A percentile compares a stretch with the other conserved stretches of the same genome.
Evolutionary conservation across 2,888 invertebrate genomes (phyloP).

Genomic region (Xylophagus ater): DNA sequence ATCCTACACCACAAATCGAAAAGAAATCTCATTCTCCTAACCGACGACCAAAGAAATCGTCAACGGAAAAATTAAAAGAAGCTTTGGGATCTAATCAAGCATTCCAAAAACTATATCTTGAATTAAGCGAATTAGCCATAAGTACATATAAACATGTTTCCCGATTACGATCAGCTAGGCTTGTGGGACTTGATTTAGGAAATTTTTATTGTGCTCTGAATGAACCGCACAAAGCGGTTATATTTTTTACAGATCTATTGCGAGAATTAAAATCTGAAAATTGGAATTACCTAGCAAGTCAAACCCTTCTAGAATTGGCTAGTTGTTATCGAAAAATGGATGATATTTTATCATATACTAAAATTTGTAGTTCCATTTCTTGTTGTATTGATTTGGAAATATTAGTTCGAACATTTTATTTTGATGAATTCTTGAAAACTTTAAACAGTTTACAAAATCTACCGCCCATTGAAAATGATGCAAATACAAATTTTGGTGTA

Average conservation of each 20-base stretch:
- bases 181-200: constrained; percentile 81
- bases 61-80: constrained; percentile 78
- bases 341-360: constrained; percentile 58
- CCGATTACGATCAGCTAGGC: constrained; percentile 64
- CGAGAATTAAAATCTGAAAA: constrained; percentile 79
- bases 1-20: constrained; percentile 30
- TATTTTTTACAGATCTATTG: constrained; percentile 76
- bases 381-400: constrained; percentile 64
- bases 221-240: constrained; percentile 79
- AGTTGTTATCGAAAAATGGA: constrained; percentile 72
- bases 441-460: constrained; percentile 38
- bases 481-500: constrained; percentile 33
- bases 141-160: constrained; percentile 94
- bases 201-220: constrained; percentile 79
- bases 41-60: constrained; percentile 37
- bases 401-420: constrained; percentile 63
- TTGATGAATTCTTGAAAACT: constrained; percentile 69
- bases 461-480: constrained; percentile 29
- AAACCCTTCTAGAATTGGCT: constrained; percentile 72
- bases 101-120: constrained; percentile 85
- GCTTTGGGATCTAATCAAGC: constrained; percentile 80
- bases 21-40: constrained; percentile 41
- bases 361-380: constrained; percentile 68
- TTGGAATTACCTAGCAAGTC: constrained; percentile 73
- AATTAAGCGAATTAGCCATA: constrained; percentile 88